These are phyloP conservation scores for Andrena cerasifolii DNA, from an alignment of 1,140 invertebrate genomes.

Conservation along the genomic window DNA sequence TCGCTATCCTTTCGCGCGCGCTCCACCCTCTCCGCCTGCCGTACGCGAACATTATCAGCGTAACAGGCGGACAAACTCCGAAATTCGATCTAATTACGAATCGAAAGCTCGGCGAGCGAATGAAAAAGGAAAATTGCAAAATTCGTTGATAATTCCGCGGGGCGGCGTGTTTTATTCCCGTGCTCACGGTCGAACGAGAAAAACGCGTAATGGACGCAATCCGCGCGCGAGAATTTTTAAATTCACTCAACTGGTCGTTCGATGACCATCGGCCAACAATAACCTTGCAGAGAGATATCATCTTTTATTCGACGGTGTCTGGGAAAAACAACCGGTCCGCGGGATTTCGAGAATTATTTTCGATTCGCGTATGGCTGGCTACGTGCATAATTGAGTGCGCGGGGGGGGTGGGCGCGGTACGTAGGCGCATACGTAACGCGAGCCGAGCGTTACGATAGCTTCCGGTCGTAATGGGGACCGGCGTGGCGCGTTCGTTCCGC, in stretches of 20 bases:
- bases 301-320: background rate
- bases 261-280: background rate
- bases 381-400: constrained; percentile 16
- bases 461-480: background rate
- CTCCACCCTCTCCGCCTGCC: too few species aligned
- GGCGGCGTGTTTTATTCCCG: background rate
- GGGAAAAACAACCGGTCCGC: background rate
- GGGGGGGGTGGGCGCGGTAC: too few species aligned
- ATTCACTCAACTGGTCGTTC: background rate
- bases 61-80: background rate
- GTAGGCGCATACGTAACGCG: too few species aligned
- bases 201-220: background rate
- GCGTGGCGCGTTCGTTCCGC: background rate
- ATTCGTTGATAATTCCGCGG: background rate
- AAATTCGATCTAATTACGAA: background rate
- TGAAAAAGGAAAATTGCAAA: background rate
- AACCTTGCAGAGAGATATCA: background rate
- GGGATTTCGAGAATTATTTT: constrained; percentile 23
- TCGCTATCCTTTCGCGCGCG: too few species aligned
- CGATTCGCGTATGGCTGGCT: background rate
- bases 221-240: background rate
- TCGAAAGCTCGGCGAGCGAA: background rate
- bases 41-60: background rate
- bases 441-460: constrained; percentile 6
- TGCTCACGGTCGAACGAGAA: background rate